A percentile compares a stretch with the other conserved stretches of the same genome.
Evolutionary conservation across 2,797 vertebrate species (phyloP).

Genomic region (Malacoctenus gilli): DNA sequence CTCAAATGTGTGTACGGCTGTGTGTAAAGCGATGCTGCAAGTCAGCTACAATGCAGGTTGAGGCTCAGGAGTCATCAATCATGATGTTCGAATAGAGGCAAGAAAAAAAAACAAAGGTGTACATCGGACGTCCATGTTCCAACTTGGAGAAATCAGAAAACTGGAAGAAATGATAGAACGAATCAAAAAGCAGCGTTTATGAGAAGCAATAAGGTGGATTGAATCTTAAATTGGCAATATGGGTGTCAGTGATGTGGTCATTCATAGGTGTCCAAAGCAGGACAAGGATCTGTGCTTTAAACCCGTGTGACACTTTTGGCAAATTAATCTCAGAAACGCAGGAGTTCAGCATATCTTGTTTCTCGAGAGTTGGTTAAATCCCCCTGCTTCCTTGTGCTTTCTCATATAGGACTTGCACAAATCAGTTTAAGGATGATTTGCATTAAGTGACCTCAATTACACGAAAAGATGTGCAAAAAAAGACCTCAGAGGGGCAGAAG

Average conservation of each 20-base stretch:
- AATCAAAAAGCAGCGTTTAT: no score
- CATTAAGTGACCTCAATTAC: conserved; percentile 38
- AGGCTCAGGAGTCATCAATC: conserved; percentile 44
- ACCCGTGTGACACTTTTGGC: not conserved
- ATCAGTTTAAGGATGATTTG: conserved; percentile 38
- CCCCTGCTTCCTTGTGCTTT: not conserved
- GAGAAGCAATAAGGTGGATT: no score
- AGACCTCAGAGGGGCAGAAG: conserved; percentile 26
- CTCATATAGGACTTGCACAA: conserved; percentile 25
- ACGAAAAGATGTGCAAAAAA: conserved; percentile 26
- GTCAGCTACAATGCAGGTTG: conserved; percentile 31
- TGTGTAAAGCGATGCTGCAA: conserved; percentile 29
- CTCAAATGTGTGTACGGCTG: conserved; percentile 19
- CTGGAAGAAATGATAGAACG: no score
- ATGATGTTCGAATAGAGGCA: conserved; percentile 1
- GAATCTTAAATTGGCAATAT: no score
- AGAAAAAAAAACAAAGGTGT: conserved; percentile 1
- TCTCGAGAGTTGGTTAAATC: no score
- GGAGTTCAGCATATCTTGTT: conserved; percentile 41
- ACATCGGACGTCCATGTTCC: conserved; percentile 2
- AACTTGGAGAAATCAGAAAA: not conserved
- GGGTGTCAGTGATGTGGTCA: no score
- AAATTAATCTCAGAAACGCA: not conserved
- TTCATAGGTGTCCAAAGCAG: no score
- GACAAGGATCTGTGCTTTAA: no score